A percentile compares a stretch with the other conserved stretches of the same genome.
These are phyloP conservation scores for Macrocentrus cingulum DNA, from an alignment of 1,140 invertebrate genomes.

Conservation along the genomic window DNA sequence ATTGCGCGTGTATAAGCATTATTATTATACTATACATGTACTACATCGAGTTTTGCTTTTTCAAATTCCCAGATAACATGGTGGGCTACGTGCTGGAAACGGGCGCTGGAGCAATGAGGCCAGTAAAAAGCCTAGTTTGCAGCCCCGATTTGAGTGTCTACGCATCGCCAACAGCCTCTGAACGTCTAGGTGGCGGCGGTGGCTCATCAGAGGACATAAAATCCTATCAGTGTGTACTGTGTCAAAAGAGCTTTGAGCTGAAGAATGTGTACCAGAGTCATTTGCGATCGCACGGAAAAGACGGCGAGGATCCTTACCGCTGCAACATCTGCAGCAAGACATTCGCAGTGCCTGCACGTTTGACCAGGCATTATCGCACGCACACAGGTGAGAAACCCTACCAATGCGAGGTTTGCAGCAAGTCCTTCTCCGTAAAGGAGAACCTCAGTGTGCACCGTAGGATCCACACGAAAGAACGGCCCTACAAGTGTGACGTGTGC, in stretches of 20 bases:
- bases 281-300: conserved; percentile 63
- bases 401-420: conserved; percentile 90
- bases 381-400: conserved; percentile 86
- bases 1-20: conserved; percentile 46
- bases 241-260: conserved; percentile 64
- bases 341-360: conserved; percentile 85
- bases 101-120: conserved; percentile 31
- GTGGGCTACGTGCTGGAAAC: conserved; percentile 39
- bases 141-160: conserved; percentile 49
- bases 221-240: conserved; percentile 61
- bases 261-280: conserved; percentile 65
- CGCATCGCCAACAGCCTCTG: conserved; percentile 23
- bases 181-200: conserved; percentile 5
- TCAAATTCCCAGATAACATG: too few relatives aligned
- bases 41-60: too few relatives aligned
- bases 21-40: too few relatives aligned
- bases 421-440: conserved; percentile 89
- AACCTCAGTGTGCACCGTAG: conserved; percentile 89
- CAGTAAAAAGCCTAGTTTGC: conserved; percentile 50
- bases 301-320: conserved; percentile 75
- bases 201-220: conserved; percentile 34
- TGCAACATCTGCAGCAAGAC: conserved; percentile 92
- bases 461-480: conserved; percentile 86
- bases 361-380: conserved; percentile 88
- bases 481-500: conserved; percentile 85